Base-by-base conservation (phyloP, 1,140 invertebrate genomes). In the Apis florea region DNA sequence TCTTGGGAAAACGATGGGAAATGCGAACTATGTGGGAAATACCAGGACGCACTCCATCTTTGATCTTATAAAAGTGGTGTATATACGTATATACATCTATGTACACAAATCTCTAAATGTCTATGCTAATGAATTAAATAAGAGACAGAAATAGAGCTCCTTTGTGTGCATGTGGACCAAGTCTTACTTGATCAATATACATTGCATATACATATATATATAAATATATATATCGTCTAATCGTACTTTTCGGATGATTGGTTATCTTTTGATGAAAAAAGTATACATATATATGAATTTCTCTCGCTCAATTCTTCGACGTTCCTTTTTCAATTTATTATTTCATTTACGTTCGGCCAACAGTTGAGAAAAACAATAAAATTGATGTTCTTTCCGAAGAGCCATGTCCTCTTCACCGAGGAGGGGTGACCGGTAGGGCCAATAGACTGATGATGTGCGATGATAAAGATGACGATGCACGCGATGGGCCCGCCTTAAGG, bases 351-450 rank as follows among this genome's bases (percentile, higher is more conserved):
- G 91, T 93, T 93, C 90, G 92, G 89, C 86, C 90, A 92, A 84
- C 85, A 90, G 87, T 91, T 88, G 86, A 87, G 86, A 86, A 91
- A 90, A 92, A 90, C 89, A 90, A 93, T 92, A 92, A 93, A 93
- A 92, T 93, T 94, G 93, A 93, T 94, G 92, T 94, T 94, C 93
- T 94, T 94, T 94, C 92, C 93, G 93, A 94, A 94, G 94, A 94
- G 93, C 91, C 92, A 92, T 94, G 91, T 93, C 93, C 94, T 94
- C 94, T 94, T 94, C 92, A 90, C 92, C 93, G 91, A 92, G 93
- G 93, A 93, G 91, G 93, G 92, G 90, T 86, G 91, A 91, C 90
- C 92, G 93, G 88, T 94, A 94, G 93, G 93, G 93, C 92, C 90
- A 89, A 91, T 92, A 93, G 90, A 92, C 89, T 90, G 91, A 93